Conservation (phyloP, 2,797 vertebrate genomes). For the Ispidina lecontei region DNA sequence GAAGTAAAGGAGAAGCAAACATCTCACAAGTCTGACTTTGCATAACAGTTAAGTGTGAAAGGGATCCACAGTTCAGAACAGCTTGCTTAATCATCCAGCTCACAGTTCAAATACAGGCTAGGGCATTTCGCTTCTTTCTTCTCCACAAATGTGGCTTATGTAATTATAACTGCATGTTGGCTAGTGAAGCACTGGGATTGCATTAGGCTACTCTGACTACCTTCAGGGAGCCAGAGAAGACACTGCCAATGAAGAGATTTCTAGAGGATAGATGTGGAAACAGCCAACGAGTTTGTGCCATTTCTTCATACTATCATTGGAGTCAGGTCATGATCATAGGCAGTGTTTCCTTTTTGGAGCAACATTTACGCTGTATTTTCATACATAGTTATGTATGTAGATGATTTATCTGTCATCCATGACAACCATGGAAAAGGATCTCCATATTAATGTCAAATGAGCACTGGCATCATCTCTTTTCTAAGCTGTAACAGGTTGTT, state of each 20-base stretch:
- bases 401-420: background rate
- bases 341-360: background rate
- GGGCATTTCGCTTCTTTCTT: background rate
- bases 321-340: background rate
- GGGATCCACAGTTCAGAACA: accelerated
- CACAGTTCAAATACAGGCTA: background rate
- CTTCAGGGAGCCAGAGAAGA: background rate
- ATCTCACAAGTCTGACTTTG: background rate
- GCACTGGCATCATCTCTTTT: background rate
- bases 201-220: background rate
- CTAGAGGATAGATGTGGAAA: background rate
- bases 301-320: background rate
- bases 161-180: background rate
- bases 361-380: background rate
- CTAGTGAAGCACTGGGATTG: background rate
- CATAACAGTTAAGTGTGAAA: background rate
- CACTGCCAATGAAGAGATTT: background rate
- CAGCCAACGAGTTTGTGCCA: accelerated
- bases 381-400: background rate
- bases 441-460: background rate
- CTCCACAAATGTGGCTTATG: background rate
- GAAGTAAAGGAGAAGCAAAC: background rate
- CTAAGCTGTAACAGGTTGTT: background rate
- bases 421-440: background rate
- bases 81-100: background rate